Conservation (phyloP, 2,797 vertebrate genomes). For the Acrocephalus scirpaceus region DNA sequence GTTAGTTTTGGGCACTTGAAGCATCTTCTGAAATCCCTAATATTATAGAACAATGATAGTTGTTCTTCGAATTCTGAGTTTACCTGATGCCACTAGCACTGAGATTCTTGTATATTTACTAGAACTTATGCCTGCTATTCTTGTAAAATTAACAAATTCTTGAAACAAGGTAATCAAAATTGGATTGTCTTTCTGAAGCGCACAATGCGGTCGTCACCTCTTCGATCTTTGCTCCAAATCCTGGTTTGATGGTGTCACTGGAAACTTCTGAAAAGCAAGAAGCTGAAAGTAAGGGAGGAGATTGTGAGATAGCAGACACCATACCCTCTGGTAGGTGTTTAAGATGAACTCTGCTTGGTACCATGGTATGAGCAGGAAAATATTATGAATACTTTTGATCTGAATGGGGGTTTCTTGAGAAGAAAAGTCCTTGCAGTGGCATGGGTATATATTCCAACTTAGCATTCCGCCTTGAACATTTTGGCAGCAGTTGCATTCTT, state of each 20-base stretch:
- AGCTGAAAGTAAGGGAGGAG: constrained; percentile 82
- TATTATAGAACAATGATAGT: background rate
- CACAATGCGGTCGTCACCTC: constrained; percentile 99
- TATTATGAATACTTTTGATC: fast-evolving
- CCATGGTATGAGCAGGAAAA: background rate
- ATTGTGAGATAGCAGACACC: constrained; percentile 83
- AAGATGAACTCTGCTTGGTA: background rate
- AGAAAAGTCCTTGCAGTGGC: background rate
- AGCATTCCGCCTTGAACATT: background rate
- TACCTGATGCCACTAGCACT: background rate
- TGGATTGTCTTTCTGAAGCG: constrained; percentile 75
- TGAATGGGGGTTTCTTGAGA: background rate
- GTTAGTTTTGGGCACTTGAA: background rate
- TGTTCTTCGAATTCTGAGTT: background rate
- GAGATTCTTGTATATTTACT: background rate
- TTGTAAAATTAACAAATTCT: background rate
- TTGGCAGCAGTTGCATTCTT: background rate
- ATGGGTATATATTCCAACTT: background rate
- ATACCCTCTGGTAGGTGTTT: constrained; percentile 88
- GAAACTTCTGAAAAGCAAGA: constrained; percentile 90
- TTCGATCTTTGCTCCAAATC: constrained; percentile 95
- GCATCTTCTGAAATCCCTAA: background rate
- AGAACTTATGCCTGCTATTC: background rate
- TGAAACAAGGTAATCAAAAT: constrained; percentile 14
- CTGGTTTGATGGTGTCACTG: constrained; percentile 88